Percentiles rank a stretch among this genome's conserved stretches.
phyloP scores from a whole-genome alignment of 2,797 vertebrate genomes.

The Chiloscyllium punctatum region DNA sequence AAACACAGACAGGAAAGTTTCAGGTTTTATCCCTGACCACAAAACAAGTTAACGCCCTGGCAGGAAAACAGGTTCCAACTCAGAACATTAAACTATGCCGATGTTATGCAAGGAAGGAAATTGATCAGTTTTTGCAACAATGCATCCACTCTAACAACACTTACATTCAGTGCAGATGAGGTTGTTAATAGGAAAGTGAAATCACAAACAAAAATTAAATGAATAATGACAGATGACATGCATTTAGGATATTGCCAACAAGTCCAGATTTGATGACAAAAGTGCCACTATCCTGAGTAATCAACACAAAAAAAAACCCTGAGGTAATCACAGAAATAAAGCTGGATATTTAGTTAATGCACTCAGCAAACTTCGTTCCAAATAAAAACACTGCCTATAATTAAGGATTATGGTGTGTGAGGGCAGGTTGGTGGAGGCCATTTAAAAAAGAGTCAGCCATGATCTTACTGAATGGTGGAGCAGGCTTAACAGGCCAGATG shows the following conservation, averaged over 20 bases:
- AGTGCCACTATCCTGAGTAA: background rate
- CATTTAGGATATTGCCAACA: background rate
- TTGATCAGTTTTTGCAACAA: background rate
- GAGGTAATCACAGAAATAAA: background rate
- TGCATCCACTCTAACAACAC: background rate
- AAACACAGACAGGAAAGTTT: background rate
- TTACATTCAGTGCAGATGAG: background rate
- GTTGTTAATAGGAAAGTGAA: background rate
- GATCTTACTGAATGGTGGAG: too few relatives aligned
- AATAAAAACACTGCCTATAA: background rate
- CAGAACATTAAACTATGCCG: background rate
- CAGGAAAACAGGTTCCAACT: background rate
- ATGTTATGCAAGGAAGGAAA: background rate
- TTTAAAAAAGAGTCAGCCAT: too few relatives aligned
- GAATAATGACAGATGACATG: background rate
- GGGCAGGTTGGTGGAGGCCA: too few relatives aligned
- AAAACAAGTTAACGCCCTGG: too few relatives aligned
- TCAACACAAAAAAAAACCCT: background rate
- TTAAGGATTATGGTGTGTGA: too few relatives aligned
- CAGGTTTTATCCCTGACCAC: background rate
- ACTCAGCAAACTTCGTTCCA: background rate
- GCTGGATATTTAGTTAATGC: background rate
- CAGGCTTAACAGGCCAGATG: too few relatives aligned
- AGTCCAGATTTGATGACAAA: background rate
- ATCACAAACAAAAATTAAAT: background rate